phyloP scores from a whole-genome alignment of 1,140 invertebrate species.

The Caenorhabditis briggsae region DNA sequence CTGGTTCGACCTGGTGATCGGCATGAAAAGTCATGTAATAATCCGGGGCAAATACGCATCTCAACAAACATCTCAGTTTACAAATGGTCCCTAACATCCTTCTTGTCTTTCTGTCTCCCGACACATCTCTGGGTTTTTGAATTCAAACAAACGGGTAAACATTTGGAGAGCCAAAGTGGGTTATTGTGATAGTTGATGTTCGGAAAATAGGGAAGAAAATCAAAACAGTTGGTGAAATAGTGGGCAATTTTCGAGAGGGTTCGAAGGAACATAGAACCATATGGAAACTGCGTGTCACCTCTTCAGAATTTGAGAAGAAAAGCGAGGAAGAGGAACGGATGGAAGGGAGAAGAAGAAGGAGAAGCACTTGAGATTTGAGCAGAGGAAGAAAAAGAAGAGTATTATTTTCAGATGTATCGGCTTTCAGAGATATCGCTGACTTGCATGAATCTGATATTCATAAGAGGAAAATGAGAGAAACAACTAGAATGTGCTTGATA shows the following conservation, averaged over 20 bases:
- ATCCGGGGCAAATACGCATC: background rate
- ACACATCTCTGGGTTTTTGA: background rate
- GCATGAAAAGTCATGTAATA: constrained; percentile 30
- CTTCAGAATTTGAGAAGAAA: constrained; percentile 46
- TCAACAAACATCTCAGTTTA: constrained; percentile 45
- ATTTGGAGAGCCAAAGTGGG: constrained; percentile 36
- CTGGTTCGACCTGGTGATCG: background rate
- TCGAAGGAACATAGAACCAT: background rate
- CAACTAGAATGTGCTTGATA: background rate
- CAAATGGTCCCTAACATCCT: background rate
- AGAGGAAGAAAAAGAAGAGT: background rate
- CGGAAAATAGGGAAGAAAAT: background rate
- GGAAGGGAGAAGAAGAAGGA: background rate
- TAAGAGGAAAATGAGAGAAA: background rate
- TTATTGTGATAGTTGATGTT: constrained; percentile 41
- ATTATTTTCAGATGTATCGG: constrained; percentile 30
- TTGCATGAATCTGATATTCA: background rate
- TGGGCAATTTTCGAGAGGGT: constrained; percentile 45
- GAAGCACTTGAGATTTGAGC: constrained; percentile 16
- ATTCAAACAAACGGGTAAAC: constrained; percentile 49
- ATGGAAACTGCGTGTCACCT: constrained; percentile 25
- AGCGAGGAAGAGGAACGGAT: constrained; percentile 8
- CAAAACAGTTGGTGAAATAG: constrained; percentile 51
- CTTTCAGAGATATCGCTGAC: constrained; percentile 13
- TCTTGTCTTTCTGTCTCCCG: background rate